These are phyloP conservation scores for Apamea monoglypha DNA, from an alignment of 2,888 invertebrate genomes.

Conservation along the genomic window DNA sequence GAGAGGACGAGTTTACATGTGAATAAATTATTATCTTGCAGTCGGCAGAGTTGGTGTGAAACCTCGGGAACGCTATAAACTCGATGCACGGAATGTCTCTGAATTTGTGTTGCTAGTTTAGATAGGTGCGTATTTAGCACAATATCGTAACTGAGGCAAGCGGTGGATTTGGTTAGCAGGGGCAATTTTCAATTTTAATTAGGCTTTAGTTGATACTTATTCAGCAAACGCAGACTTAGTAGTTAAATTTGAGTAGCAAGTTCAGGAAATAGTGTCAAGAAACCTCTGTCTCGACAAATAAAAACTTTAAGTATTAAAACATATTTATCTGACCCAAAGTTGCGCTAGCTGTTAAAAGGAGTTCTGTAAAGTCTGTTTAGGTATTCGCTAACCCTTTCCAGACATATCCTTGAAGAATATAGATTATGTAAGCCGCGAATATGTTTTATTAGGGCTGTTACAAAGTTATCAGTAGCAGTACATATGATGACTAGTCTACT, in stretches of 20 bases:
- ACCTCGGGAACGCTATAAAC: constrained; percentile 60
- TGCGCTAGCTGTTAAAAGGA: constrained; percentile 35
- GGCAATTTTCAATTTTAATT: constrained; percentile 14
- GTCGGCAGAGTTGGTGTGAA: constrained; percentile 79
- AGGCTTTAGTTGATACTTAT: constrained; percentile 12
- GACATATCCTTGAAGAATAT: constrained; percentile 35
- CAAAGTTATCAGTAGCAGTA: background rate
- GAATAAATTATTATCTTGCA: constrained; percentile 89
- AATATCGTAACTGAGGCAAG: constrained; percentile 33
- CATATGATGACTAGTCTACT: background rate
- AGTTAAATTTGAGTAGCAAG: background rate
- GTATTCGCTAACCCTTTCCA: constrained; percentile 41
- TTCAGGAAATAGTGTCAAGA: constrained; percentile 8
- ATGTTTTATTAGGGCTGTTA: constrained; percentile 6
- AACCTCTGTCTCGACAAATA: background rate
- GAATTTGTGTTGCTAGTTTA: constrained; percentile 62
- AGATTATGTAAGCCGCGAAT: constrained; percentile 8
- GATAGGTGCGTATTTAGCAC: constrained; percentile 47
- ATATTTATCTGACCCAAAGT: constrained; percentile 31
- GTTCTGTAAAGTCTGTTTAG: constrained; percentile 30
- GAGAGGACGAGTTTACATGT: constrained; percentile 87
- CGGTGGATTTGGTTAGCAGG: constrained; percentile 22
- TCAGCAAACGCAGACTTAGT: background rate
- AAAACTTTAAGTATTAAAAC: constrained; percentile 30
- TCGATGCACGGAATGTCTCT: constrained; percentile 70